phyloP scores from a whole-genome alignment of 2,797 vertebrate genomes.

The Xiphorhynchus erythropygius region DNA sequence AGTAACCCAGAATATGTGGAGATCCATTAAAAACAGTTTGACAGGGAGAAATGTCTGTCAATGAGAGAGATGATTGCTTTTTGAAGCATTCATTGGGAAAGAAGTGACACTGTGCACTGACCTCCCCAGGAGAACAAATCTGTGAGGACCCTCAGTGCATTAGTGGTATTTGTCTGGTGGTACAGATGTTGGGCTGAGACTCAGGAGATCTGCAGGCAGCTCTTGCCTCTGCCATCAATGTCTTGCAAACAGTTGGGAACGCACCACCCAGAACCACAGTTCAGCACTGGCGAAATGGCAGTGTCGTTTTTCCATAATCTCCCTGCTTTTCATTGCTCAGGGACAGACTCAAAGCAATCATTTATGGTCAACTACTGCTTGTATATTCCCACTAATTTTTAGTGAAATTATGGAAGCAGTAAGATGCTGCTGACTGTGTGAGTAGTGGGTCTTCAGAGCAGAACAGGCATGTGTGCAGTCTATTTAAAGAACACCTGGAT shows the following conservation, averaged over 20 bases:
- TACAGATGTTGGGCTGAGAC: neutral
- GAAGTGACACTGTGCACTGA: neutral
- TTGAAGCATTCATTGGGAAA: neutral
- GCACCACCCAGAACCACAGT: neutral
- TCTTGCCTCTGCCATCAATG: neutral
- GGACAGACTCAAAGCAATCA: neutral
- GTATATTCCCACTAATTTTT: neutral
- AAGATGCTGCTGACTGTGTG: neutral
- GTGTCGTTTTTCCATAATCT: neutral
- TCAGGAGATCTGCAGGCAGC: neutral
- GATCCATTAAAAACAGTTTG: neutral
- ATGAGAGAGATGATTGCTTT: neutral
- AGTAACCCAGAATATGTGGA: neutral
- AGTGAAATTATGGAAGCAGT: neutral
- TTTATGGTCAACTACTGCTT: neutral
- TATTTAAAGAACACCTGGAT: neutral
- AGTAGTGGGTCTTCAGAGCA: neutral
- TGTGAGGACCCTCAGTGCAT: neutral
- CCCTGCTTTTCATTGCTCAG: neutral
- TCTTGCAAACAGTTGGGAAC: neutral
- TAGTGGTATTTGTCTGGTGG: neutral
- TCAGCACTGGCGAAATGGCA: neutral
- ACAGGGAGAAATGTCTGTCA: neutral
- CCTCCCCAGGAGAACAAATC: neutral
- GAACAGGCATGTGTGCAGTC: neutral